A percentile compares a stretch with the other conserved stretches of the same genome.
These are phyloP conservation scores for Eupelmus urozonus DNA, from an alignment of 2,888 invertebrate species.

Conservation along the genomic window DNA sequence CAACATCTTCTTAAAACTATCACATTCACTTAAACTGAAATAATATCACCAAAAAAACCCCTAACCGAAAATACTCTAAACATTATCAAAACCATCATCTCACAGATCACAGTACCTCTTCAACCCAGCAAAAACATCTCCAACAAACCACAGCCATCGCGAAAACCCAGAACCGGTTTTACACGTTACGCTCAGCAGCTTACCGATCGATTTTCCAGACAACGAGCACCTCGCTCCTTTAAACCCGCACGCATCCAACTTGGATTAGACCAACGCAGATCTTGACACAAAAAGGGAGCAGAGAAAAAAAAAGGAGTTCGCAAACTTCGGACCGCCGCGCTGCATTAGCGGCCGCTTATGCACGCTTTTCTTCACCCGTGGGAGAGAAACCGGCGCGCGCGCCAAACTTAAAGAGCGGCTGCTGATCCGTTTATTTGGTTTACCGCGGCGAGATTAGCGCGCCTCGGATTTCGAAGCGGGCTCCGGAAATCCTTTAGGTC, in stretches of 20 bases:
- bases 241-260: neutral
- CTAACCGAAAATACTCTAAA: too few species aligned
- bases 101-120: too few species aligned
- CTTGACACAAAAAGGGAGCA: neutral
- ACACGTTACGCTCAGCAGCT: conserved; percentile 23
- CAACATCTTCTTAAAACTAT: too few species aligned
- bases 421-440: conserved; percentile 63
- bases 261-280: conserved; percentile 46
- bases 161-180: conserved; percentile 43
- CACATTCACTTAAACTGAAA: too few species aligned
- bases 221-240: neutral
- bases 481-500: conserved; percentile 29
- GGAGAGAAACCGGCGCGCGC: neutral
- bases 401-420: conserved; percentile 56
- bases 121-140: too few species aligned
- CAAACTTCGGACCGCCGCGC: neutral
- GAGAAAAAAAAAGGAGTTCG: conserved; percentile 11
- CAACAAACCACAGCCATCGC: too few species aligned
- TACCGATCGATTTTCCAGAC: conserved; percentile 47
- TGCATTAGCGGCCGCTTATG: neutral
- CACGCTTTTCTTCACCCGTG: conserved; percentile 20
- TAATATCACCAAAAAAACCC: too few species aligned
- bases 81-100: too few species aligned
- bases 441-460: conserved; percentile 52
- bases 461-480: neutral